These are phyloP conservation scores for Drosophila sproati DNA, from an alignment of 1,140 invertebrate species.

Conservation along the genomic window DNA sequence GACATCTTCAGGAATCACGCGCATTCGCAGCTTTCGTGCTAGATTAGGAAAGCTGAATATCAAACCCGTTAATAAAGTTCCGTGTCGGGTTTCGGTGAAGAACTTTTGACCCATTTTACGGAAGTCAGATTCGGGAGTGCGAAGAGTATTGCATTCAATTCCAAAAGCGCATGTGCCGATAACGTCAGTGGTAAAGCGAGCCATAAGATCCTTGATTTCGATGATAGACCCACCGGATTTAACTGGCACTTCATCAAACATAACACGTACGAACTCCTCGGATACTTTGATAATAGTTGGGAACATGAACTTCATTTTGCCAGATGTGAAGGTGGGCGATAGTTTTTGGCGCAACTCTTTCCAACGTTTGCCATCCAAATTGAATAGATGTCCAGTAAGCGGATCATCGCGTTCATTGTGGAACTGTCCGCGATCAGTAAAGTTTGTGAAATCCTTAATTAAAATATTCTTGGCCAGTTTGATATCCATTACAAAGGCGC, in stretches of 20 bases:
- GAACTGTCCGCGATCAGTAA: slow-evolving; percentile 85
- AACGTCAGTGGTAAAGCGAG: slow-evolving; percentile 87
- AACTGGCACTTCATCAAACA: slow-evolving; percentile 58
- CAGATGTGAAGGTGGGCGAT: slow-evolving; percentile 86
- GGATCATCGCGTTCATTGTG: slow-evolving; percentile 83
- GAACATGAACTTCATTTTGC: slow-evolving; percentile 87
- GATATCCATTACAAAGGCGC: slow-evolving; percentile 54
- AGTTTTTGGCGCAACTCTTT: slow-evolving; percentile 84
- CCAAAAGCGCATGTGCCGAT: slow-evolving; percentile 86
- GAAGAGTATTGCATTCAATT: slow-evolving; percentile 85
- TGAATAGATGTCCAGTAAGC: slow-evolving; percentile 71
- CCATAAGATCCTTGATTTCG: slow-evolving; percentile 87
- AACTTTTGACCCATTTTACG: slow-evolving; percentile 70
- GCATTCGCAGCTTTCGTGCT: slow-evolving; percentile 46
- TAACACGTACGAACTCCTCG: slow-evolving; percentile 55
- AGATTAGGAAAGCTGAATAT: slow-evolving; percentile 58
- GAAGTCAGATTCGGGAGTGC: slow-evolving; percentile 84
- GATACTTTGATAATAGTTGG: slow-evolving; percentile 78
- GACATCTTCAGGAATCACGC: slow-evolving; percentile 76
- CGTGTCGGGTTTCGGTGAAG: slow-evolving; percentile 53
- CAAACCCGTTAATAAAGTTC: slow-evolving; percentile 39
- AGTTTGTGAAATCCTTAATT: slow-evolving; percentile 86
- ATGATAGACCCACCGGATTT: slow-evolving; percentile 64
- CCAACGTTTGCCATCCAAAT: slow-evolving; percentile 85
- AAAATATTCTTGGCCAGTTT: slow-evolving; percentile 85